Base-by-base conservation (phyloP, 2,113 vertebrate species). In the Myanophis thanlyinensis region DNA sequence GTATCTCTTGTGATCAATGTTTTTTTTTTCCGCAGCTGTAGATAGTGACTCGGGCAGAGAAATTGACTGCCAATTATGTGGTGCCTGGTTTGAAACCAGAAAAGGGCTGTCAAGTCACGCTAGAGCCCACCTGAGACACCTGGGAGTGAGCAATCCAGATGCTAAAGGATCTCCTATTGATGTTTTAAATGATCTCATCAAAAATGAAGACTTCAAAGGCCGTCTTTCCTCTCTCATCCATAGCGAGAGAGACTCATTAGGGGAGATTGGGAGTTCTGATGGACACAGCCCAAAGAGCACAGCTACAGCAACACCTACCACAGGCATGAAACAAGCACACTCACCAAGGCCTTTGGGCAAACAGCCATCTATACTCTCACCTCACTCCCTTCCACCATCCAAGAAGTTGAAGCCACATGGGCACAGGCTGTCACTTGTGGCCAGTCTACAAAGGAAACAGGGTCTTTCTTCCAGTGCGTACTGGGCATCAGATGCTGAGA, bases 51-150 rank as follows among this genome's bases (percentile, higher is more conserved):
- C 98, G 95, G 98, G 96, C 97, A 98, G 98, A 97, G 98, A 99
- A 97, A 98, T 98, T 91, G 98, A 98, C 93, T 99, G 98, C 95
- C 98, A 98, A 98, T 97, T 99, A 96, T 99, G 98, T 1, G 98
- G 98, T 47, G 98, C 98, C 95, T 99, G 98, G 98, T 99, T 99
- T 94, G 98, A 99, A 97, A 99, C 98, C 35, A 98, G 98, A 84
- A 99, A 99, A 96, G 98, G 98, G 93, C 97, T 99, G 56, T 99
- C 98, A 92, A 99, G 98, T 97, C 98, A 99, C 88, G 98, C 98
- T 27, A 98, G 98, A 6, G 98, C 98, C 94, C 98, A 99, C 97
- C 97, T 99, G 97, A 98, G 98, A 84, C 98, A 99, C 97, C 98
- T 99, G 91, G 98, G 98, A 62, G 98, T 99, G 94, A 98, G 98